Base-by-base conservation (phyloP, 2,888 invertebrate species). In the Lasioglossum leucozonium region DNA sequence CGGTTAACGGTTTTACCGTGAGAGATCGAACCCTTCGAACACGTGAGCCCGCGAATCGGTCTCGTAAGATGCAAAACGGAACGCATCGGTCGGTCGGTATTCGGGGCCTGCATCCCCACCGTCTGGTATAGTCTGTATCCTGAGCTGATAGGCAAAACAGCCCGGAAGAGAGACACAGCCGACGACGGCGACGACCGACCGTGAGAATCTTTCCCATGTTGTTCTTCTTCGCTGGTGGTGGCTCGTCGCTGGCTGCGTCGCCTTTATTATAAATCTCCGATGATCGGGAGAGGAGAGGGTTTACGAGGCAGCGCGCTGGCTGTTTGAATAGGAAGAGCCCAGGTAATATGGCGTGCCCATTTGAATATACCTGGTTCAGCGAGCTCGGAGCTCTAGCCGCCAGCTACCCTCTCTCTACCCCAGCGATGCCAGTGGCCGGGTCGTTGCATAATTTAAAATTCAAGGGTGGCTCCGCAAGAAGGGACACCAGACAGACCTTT, bases 271-370 rank as follows among this genome's bases (percentile, higher is more conserved):
- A 94, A 94, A 95, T 94, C 94, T 94, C 93, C 92, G 93, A 94
- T 94, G 94, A 95, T 94, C 93, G 89, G 86, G 51, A 51, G 55
- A 72, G 51, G 71, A 65, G 75, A 79, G 91, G 75, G 75, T 78
- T 86, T 89, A 85, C 79, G 79, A 88, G 90, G 90, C 87, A 89
- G 88, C 87, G 81, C 88, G 16, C 51, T 51, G 89, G 89, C 81
- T 93, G 94, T 95, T 94, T 94, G 94, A 95, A 95, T 94, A 94
- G 94, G 95, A 95, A 95, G 95, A 94, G 93, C 93, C 89, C 94
- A 94, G 95, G 95, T 94, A 94, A 94, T 94, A 92, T 91, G 91
- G 94, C 94, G 91, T 91, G 91, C 92, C 89, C 90, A 94, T 95
- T 95, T 95, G 94, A 95, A 94, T 95, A 95, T 94, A 93, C 93